Base-by-base conservation (phyloP, 2,113 vertebrate species). In the Corvus moneduloides region DNA sequence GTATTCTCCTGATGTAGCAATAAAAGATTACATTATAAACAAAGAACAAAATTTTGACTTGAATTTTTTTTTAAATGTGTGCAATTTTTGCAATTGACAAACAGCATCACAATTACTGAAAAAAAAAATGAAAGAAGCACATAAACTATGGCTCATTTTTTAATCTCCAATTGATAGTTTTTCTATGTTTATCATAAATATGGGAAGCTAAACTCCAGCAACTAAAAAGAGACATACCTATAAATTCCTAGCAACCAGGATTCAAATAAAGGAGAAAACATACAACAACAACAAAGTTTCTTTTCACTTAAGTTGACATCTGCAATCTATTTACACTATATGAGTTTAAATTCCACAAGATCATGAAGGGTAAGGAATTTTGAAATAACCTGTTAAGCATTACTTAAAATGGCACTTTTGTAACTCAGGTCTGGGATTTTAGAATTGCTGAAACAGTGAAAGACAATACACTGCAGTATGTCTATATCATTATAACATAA, bases 1-100 rank as follows among this genome's bases (percentile, higher is more conserved):
- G 95, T 96, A 98, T 97, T 97, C 95, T 98, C 94, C 97, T 93
- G 94, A 92, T 87, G 92, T 86, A 97, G 95, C 96, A 98, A 96
- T 95, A 98, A 96, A 98, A 94, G 97, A 97, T 97, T 97, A 98
- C 97, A 98, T 97, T 97, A 98, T 97, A 97, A 98, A 98, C 97
- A 97, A 96, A 96, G 84, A 98, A 97, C 96, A 98, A 86, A 97
- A 94, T 88, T 96, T 97, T 92, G 27, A 97, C 88, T 97, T 96
- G 13, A 87, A 96, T 69, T n/a, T 63, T 92, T 92, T 61, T 97
- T 92, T 88, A 95, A 96, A 95, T 95, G 39, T 58, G 61, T 94
- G 88, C 86, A 56, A 72, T 62, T 95, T 84, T 91, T 93, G 91
- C 97, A 97, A 96, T 93, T 97, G 94, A 98, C 97, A 98, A 97